Conservation (phyloP, 1,140 invertebrate genomes). For the Ladona fulva region DNA sequence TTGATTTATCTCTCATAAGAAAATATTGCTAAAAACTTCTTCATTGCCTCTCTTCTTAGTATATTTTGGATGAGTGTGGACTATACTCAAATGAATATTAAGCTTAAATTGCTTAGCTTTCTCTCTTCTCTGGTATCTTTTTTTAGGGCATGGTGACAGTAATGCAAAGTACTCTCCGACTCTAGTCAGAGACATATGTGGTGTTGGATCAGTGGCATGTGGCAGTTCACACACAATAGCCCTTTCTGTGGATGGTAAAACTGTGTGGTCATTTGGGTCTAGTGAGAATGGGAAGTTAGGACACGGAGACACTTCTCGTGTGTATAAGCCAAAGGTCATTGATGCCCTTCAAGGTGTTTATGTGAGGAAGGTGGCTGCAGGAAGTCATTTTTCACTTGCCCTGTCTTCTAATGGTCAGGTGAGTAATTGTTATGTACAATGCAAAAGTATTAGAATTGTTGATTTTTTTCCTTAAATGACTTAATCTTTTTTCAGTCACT, state of each 20-base stretch:
- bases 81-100: no score
- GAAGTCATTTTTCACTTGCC: slow-evolving; percentile 50
- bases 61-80: no score
- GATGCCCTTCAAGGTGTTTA: slow-evolving; percentile 51
- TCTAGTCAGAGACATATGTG: slow-evolving; percentile 45
- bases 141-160: slow-evolving; percentile 44
- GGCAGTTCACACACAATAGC: slow-evolving; percentile 54
- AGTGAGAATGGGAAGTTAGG: slow-evolving; percentile 53
- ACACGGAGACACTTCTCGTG: slow-evolving; percentile 46
- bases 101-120: no score
- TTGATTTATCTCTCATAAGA: no score
- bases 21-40: no score
- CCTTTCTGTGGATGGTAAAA: slow-evolving; percentile 50
- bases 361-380: slow-evolving; percentile 49
- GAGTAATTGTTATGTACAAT: slow-evolving; percentile 16
- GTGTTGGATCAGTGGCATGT: slow-evolving; percentile 51
- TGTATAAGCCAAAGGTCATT: slow-evolving; percentile 49
- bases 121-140: neutral
- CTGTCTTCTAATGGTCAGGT: slow-evolving; percentile 47
- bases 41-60: no score
- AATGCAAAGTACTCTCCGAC: slow-evolving; percentile 45
- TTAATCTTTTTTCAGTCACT: no score
- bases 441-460: no score
- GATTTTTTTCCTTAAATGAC: no score
- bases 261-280: slow-evolving; percentile 56